phyloP scores from a whole-genome alignment of 2,888 invertebrate genomes.

The Agrotis puta region DNA sequence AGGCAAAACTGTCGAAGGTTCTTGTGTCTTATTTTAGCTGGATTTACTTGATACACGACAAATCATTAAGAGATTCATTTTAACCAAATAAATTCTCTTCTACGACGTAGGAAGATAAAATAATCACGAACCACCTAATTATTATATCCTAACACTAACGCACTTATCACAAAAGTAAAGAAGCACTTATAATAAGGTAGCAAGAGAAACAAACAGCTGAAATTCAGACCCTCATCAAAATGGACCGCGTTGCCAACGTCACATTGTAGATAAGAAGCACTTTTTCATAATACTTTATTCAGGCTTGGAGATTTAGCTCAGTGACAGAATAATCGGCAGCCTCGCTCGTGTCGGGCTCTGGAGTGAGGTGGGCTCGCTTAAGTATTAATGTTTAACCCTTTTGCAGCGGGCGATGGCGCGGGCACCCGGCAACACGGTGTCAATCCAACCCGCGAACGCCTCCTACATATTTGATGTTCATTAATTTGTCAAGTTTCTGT shows the following conservation, averaged over 20 bases:
- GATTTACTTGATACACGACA: background rate
- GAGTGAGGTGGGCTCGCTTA: conserved; percentile 84
- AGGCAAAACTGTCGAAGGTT: background rate
- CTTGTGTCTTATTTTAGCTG: background rate
- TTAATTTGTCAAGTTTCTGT: conserved; percentile 85
- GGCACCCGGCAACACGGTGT: conserved; percentile 84
- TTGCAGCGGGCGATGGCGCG: conserved; percentile 78
- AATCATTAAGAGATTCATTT: background rate
- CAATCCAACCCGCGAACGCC: conserved; percentile 82
- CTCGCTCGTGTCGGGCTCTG: conserved; percentile 70
- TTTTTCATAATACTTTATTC: conserved; percentile 91
- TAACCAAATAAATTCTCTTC: background rate
- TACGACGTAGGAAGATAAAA: background rate
- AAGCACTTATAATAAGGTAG: conserved; percentile 2
- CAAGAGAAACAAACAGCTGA: conserved; percentile 63
- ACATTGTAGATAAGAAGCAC: conserved; percentile 86
- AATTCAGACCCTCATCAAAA: conserved; percentile 86
- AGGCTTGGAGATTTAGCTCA: conserved; percentile 85
- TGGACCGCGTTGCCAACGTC: conserved; percentile 71
- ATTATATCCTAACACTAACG: background rate
- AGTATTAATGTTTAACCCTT: conserved; percentile 90
- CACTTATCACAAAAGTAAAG: conserved; percentile 18
- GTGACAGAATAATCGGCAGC: conserved; percentile 89
- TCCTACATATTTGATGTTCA: conserved; percentile 87
- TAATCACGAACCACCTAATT: background rate